phyloP scores from a whole-genome alignment of 2,113 vertebrate genomes.

The Sinocyclocheilus maitianheensis region DNA sequence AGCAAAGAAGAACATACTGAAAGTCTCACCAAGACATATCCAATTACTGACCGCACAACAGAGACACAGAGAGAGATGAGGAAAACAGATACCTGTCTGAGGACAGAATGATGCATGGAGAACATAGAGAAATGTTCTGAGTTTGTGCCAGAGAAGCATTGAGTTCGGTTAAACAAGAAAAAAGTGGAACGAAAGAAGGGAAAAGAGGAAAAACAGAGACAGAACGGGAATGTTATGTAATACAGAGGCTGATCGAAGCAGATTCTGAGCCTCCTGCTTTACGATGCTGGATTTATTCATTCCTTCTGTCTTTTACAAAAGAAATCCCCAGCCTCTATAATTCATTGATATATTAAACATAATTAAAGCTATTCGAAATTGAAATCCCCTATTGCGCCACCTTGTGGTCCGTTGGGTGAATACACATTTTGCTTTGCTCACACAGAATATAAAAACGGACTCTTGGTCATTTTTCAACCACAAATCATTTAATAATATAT shows the following conservation, averaged over 20 bases:
- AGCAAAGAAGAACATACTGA: constrained; percentile 17
- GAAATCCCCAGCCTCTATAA: background rate
- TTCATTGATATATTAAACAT: background rate
- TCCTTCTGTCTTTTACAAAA: background rate
- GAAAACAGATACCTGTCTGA: constrained; percentile 51
- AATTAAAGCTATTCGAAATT: background rate
- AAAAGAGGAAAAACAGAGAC: constrained; percentile 3
- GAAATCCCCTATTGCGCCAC: background rate
- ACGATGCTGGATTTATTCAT: background rate
- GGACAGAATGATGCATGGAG: constrained; percentile 6
- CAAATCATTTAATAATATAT: background rate
- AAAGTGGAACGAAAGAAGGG: background rate
- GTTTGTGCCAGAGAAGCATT: background rate
- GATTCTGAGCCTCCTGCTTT: background rate
- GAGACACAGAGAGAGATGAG: constrained; percentile 10
- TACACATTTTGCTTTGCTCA: background rate
- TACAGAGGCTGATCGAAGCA: background rate
- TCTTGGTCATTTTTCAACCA: background rate
- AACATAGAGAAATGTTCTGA: background rate
- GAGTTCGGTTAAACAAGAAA: background rate
- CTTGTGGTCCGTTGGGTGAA: constrained; percentile 21
- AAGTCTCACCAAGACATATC: background rate
- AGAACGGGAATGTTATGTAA: constrained; percentile 27
- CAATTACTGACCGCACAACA: background rate
- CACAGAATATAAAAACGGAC: background rate